Percentiles rank a stretch among this genome's conserved stretches.
These are phyloP conservation scores for Tamias sibiricus DNA, from an alignment of 2,113 vertebrate species.

Conservation along the genomic window DNA sequence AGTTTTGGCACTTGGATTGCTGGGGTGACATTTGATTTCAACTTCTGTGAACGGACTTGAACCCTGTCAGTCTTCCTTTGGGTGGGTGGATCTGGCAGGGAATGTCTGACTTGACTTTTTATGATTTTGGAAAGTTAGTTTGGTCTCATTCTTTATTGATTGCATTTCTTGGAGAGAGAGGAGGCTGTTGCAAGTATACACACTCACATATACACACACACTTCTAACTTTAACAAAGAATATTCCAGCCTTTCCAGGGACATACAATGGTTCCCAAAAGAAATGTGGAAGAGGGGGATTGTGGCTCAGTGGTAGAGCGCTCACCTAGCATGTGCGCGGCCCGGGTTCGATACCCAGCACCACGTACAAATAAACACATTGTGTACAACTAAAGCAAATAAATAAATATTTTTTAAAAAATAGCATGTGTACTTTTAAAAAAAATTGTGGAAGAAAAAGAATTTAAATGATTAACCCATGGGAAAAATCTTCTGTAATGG, in stretches of 20 bases:
- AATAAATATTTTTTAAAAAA: no score
- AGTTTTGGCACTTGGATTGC: conserved; percentile 52
- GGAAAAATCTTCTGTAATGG: not conserved
- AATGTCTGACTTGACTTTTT: not conserved
- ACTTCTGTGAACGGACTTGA: not conserved
- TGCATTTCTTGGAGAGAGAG: conserved; percentile 10
- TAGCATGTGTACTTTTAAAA: no score
- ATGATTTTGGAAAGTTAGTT: conserved; percentile 25
- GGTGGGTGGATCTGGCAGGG: not conserved
- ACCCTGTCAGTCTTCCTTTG: not conserved
- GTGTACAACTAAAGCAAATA: no score
- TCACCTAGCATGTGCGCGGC: no score
- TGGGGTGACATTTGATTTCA: conserved; percentile 27
- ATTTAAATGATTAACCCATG: not conserved
- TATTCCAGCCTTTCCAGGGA: not conserved
- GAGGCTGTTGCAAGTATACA: not conserved
- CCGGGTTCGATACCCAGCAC: no score
- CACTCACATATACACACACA: not conserved
- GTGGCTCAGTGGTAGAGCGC: no score
- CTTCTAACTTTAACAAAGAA: not conserved
- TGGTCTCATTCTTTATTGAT: conserved; percentile 1
- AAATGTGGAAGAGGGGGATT: not conserved
- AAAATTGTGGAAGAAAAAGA: not conserved
- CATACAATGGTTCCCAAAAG: not conserved
- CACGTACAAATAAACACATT: no score